Base-by-base conservation (phyloP, 92 coral and sea anemone genomes). In the Zoanthus gigantus region DNA sequence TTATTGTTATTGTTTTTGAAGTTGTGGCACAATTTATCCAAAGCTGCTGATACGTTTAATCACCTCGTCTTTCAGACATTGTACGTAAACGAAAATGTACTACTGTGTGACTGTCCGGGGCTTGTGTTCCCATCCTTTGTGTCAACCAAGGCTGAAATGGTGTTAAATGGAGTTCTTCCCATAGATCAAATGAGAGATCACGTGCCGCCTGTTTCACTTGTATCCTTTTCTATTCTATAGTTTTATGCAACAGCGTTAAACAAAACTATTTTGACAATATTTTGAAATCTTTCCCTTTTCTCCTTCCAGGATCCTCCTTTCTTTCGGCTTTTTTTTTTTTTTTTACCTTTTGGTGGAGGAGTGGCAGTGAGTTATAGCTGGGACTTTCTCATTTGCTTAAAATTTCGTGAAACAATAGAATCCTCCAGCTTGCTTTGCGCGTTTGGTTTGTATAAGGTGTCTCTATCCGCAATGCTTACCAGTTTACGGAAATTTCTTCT, bases 121-220 rank as follows among this genome's bases (percentile, higher is more conserved):
- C 91, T 97, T 71, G 99, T 97, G 23, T 97, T 95, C 79, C 99
- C 98, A 37, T 97, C 99, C 23, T 97, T 97, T 86, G 98, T 97
- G 48, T 93, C 99, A 30, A 97, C 99, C 46, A 97, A 97, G 91
- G 99, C 99, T 12, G 99, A 97, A 83, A 97, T 97, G 99, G 98
- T 97, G 67, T 90, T 97, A 66, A 95, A 89, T 75, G 99, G 99
- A 12, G 91, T 97, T 50, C 87, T 97, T 61, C 98, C 99, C 17
- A 97, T 97, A 69, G 99, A 97, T 80, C 98, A 97, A 71, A 91
- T 97, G 95, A 93, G 99, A 58, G 98, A 97, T 72, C 97, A 97
- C 75, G 85, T 97, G 7, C 95, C 98, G 0, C 97, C 99, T 17
- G 93, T 93, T 46, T 83, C 99, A 82, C 91, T 97, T 11, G 96